Base-by-base conservation (phyloP, 2,797 vertebrate species). In the Clamator glandarius region DNA sequence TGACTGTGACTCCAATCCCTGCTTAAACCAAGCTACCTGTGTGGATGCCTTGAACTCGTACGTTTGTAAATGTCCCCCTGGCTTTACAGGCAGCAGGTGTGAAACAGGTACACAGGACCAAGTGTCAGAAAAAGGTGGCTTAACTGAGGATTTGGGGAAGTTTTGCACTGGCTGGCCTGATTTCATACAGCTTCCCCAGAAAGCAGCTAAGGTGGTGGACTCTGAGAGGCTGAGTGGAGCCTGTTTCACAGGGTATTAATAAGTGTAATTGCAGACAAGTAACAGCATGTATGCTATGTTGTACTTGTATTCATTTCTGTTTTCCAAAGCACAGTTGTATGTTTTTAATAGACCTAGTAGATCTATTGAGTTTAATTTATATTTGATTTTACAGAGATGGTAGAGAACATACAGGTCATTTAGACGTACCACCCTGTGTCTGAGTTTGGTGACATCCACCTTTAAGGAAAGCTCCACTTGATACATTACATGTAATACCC, bases 1-100 rank as follows among this genome's bases (percentile, higher is more conserved):
- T 54, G 99, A 99, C 70, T 99, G 99, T 90, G 97, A 98, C 54
- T 98, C 99, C 3, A 99, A 98, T 96, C 99, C 99, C 24, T 99
- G 99, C 67, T 97, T 98, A 97, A 99, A 99, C 68, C 98, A 98
- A n/a, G 99, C 98, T 70, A 99, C 98, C 72, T 99, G 99, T 92
- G 90, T 99, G 96, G 99, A 99, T 90, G 98, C 98, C 33, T 97
- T 98, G 85, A 99, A 98, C 52, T 98, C 98, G 21, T 99, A 98
- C 96, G 96, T 97, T 96, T 99, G 99, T 98, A 98, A 98, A 98
- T 99, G 99, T 98, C 98, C 95, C 75, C 99, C 99, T 96, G 99
- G 99, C 98, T 99, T 99, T 98, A 99, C 99, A 97, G 99, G 99
- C 98, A 99, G 97, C 98, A 99, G 98, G 98, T 99, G 99, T 99